Evolutionary conservation across 2,888 invertebrate species (phyloP), one percentile per base, ranked within the genome.

Genomic region (Heliconius ismenius): DNA sequence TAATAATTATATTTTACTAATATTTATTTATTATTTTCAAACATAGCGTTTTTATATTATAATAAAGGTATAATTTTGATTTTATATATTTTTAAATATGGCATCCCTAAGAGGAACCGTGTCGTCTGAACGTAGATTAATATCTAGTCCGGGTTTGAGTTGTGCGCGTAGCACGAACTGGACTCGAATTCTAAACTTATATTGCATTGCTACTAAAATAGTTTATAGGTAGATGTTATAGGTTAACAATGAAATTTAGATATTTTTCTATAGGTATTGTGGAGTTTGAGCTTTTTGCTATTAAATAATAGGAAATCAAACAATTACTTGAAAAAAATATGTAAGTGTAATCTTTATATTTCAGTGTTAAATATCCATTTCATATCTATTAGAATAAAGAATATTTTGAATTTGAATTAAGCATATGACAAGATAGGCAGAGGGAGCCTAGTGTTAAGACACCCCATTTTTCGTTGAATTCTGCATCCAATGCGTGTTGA

Each of bases 141-240:
- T 79, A 78, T 78, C 77, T 77, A 76, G 76, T 79, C 68, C 77
- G 76, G 70, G 74, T 76, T 80, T 81, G 69, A 69, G 60, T 70
- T 78, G 78, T 75, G 74, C 69, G 65, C 74, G 72, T 72, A 70
- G 58, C 13, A 72, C 76, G 32, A 28, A 76, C 70, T 75, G 74
- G 54, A 75, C 54, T 65, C 24, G 64, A 69, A 69, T 74, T 76
- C 64, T 13, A 69, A 73, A 43, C 62, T 43, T 39, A 58, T 60
- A 72, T 77, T 60, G 43, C 58, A 65, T 76, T 70, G 13, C 63
- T 26, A 64, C n/a, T 65, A 36, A 49, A 32, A 58, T 70, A 58
- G 32, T 67, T 39, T 39, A 39, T 67, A 36, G 11, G n/a, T 36
- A n/a, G n/a, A 6, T 65, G 10, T 11, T 65, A 36, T n/a, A 64